phyloP scores from a whole-genome alignment of 2,888 invertebrate genomes.

The Troilus luridus region DNA sequence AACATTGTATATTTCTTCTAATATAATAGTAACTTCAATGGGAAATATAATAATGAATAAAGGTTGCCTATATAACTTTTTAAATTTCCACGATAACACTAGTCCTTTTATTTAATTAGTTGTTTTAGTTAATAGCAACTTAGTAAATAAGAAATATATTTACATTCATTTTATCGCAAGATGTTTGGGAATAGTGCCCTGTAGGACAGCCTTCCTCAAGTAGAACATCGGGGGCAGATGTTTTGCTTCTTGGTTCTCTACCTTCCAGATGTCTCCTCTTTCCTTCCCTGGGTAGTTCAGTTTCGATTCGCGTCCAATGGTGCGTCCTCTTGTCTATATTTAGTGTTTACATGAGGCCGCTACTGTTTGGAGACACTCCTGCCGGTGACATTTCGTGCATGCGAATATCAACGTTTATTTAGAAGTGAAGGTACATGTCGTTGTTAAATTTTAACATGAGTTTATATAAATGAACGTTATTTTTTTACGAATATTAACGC shows the following conservation, averaged over 20 bases:
- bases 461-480: not conserved
- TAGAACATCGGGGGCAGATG: not conserved
- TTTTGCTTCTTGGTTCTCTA: not conserved
- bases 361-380: not conserved
- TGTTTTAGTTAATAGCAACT: no score
- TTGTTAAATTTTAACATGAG: not conserved
- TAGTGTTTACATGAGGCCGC: not conserved
- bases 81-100: no score
- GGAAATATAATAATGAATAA: no score
- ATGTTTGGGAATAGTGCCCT: not conserved
- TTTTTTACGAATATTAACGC: not conserved
- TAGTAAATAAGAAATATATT: not conserved
- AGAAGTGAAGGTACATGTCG: not conserved
- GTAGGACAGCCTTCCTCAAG: not conserved
- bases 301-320: not conserved
- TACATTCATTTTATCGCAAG: not conserved
- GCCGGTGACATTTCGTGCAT: not conserved
- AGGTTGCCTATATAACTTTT: no score
- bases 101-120: no score
- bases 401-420: not conserved
- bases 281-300: not conserved
- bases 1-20: no score
- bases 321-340: slow-evolving; percentile 1
- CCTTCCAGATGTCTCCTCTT: not conserved
- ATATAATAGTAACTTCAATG: no score